Evolutionary conservation across 1,140 invertebrate genomes (phyloP).

Genomic region (Cheumatopsyche charites): DNA sequence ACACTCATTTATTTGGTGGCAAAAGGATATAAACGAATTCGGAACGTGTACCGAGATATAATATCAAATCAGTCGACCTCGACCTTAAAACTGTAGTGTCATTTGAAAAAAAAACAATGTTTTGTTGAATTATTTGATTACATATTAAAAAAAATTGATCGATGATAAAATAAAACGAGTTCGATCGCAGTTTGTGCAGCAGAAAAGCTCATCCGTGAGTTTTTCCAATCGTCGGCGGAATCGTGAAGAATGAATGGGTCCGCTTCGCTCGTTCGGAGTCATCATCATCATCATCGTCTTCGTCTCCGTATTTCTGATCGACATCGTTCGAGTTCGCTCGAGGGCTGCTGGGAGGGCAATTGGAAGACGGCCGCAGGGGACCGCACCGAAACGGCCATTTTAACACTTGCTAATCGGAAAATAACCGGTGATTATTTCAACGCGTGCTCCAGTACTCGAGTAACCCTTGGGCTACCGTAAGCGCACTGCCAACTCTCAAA

Average conservation of each 20-base stretch:
- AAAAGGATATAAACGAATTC: too few relatives aligned
- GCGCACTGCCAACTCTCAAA: background rate
- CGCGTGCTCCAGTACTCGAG: constrained; percentile 29
- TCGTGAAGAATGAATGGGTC: too few relatives aligned
- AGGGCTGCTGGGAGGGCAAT: constrained; percentile 9
- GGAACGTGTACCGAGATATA: too few relatives aligned
- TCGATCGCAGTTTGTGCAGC: background rate
- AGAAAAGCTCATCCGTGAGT: too few relatives aligned
- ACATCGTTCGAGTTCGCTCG: background rate
- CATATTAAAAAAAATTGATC: background rate
- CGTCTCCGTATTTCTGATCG: too few relatives aligned
- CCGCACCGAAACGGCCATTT: constrained; percentile 30
- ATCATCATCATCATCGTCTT: constrained; percentile 2
- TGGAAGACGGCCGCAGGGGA: constrained; percentile 29
- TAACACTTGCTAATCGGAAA: constrained; percentile 39
- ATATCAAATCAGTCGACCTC: too few relatives aligned
- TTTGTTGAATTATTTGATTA: too few relatives aligned
- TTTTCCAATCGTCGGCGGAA: too few relatives aligned
- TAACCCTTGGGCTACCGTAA: constrained; percentile 23
- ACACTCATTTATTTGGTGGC: too few relatives aligned
- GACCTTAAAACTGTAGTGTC: too few relatives aligned
- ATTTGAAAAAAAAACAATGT: too few relatives aligned
- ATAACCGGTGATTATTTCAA: constrained; percentile 38
- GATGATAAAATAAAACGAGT: background rate
- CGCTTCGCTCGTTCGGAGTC: background rate